A percentile compares a stretch with the other conserved stretches of the same genome.
phyloP scores from a whole-genome alignment of 2,888 invertebrate species.

The Drosophila percnosoma region DNA sequence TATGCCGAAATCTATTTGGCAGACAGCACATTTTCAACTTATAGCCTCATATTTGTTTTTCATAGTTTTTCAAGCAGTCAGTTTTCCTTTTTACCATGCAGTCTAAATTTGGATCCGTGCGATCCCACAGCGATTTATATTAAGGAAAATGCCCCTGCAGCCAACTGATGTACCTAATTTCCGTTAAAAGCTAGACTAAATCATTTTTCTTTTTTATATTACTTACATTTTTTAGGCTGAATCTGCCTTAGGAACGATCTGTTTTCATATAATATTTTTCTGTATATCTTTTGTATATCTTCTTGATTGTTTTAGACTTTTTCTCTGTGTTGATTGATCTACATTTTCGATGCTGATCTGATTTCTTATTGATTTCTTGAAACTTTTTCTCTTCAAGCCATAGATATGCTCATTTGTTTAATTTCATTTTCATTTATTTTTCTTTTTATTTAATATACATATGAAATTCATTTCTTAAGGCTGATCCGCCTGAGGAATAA shows the following conservation, averaged over 20 bases:
- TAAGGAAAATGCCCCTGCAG: conserved; percentile 8
- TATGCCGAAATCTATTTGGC: conserved; percentile 49
- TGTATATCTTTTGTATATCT: background rate
- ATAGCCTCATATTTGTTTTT: conserved; percentile 42
- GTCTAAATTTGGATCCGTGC: conserved; percentile 66
- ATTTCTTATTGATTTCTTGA: background rate
- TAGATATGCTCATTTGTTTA: too few relatives aligned
- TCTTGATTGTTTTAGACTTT: background rate
- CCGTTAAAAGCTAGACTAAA: conserved; percentile 31
- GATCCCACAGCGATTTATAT: conserved; percentile 35
- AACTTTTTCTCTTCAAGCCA: too few relatives aligned
- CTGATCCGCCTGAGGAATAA: too few relatives aligned
- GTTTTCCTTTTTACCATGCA: conserved; percentile 34
- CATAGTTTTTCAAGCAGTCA: conserved; percentile 40
- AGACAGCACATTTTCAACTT: conserved; percentile 41
- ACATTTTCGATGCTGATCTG: too few relatives aligned
- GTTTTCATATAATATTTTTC: background rate
- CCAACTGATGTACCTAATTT: conserved; percentile 28
- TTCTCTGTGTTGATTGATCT: too few relatives aligned
- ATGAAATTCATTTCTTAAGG: too few relatives aligned
- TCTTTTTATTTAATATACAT: too few relatives aligned
- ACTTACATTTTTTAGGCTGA: background rate
- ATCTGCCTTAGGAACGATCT: background rate
- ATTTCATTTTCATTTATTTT: too few relatives aligned
- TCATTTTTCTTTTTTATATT: background rate